A percentile compares a stretch with the other conserved stretches of the same genome.
Evolutionary conservation across 92 coral and sea anemone species (phyloP).

Genomic region (Paragorgia papillata): DNA sequence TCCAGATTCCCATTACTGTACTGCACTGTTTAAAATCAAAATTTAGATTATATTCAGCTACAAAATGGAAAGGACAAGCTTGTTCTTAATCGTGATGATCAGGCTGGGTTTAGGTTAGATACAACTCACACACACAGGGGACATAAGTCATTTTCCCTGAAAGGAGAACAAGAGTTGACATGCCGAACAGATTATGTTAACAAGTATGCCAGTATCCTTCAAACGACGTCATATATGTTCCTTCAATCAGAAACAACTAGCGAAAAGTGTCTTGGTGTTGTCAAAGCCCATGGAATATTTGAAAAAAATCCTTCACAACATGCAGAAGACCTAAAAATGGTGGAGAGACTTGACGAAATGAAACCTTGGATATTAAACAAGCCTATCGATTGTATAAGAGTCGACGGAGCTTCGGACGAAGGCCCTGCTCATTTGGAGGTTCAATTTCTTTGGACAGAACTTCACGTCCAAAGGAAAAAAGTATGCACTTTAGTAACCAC

Average conservation of each 20-base stretch:
- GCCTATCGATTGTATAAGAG: slow-evolving; percentile 56
- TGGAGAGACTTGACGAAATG: slow-evolving; percentile 29
- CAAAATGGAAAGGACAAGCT: slow-evolving; percentile 20
- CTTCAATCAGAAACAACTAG: slow-evolving; percentile 45
- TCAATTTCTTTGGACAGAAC: slow-evolving; percentile 64
- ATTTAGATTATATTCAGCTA: slow-evolving; percentile 53
- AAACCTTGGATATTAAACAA: slow-evolving; percentile 22
- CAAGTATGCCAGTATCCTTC: slow-evolving; percentile 51
- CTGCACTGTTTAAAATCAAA: slow-evolving; percentile 42
- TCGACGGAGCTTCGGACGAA: slow-evolving; percentile 56
- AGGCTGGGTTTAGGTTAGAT: slow-evolving; percentile 14
- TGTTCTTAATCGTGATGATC: slow-evolving; percentile 39
- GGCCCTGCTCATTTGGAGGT: slow-evolving; percentile 53
- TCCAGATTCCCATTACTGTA: slow-evolving; percentile 41
- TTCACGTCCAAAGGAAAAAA: slow-evolving; percentile 40
- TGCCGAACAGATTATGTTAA: slow-evolving; percentile 54
- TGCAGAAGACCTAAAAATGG: slow-evolving; percentile 45
- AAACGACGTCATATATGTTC: slow-evolving; percentile 57
- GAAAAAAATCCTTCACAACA: slow-evolving; percentile 55
- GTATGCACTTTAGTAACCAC: slow-evolving; percentile 49
- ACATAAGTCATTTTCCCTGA: slow-evolving; percentile 35
- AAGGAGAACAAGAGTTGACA: slow-evolving; percentile 36
- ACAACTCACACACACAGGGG: slow-evolving; percentile 25
- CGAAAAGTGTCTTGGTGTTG: slow-evolving; percentile 46
- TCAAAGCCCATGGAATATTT: slow-evolving; percentile 48